These are phyloP conservation scores for Acropora yongei DNA, from an alignment of 64 coral and sea anemone genomes.

Conservation along the genomic window DNA sequence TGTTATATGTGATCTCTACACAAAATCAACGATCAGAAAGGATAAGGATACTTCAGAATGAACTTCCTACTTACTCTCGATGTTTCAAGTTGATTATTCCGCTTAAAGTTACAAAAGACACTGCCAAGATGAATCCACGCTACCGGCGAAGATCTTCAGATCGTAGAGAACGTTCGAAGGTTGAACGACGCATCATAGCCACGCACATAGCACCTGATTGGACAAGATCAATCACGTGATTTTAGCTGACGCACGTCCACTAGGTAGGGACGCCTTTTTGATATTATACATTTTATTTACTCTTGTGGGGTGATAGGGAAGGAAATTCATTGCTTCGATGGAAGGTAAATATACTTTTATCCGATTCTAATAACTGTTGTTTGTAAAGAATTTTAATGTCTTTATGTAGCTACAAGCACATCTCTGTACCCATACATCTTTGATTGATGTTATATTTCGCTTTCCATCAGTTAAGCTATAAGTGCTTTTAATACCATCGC, in stretches of 20 bases:
- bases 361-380: background rate
- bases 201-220: slow-evolving; percentile 33
- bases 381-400: background rate
- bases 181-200: slow-evolving; percentile 34
- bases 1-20: background rate
- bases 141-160: slow-evolving; percentile 30
- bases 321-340: background rate
- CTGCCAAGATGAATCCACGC: background rate
- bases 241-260: too few species aligned
- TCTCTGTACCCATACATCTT: background rate
- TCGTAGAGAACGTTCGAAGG: slow-evolving; percentile 1
- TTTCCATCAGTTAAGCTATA: background rate
- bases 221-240: background rate
- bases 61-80: slow-evolving; percentile 27
- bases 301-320: background rate
- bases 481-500: background rate
- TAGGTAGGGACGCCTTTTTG: too few species aligned
- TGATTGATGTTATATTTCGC: background rate
- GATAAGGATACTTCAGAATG: background rate
- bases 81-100: background rate
- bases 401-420: background rate
- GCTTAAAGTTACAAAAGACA: slow-evolving; percentile 3
- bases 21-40: background rate
- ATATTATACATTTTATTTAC: too few species aligned
- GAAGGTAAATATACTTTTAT: background rate